phyloP scores from a whole-genome alignment of 92 coral and sea anemone genomes.

The Nematostella vectensis region DNA sequence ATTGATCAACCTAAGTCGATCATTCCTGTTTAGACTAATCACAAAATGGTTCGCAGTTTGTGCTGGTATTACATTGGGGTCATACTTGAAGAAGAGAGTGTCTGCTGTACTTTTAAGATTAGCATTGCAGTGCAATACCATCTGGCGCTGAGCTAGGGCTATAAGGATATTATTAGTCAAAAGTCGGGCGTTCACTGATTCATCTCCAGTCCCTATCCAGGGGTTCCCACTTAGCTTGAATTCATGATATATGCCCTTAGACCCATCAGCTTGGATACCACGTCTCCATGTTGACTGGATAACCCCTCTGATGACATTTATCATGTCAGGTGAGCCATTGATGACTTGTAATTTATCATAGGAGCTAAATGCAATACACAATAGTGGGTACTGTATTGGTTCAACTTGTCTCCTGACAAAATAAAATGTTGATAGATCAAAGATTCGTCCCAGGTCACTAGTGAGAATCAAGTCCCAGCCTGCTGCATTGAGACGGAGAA shows the following conservation, averaged over 20 bases:
- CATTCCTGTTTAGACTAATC: conserved; percentile 39
- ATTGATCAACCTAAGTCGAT: conserved; percentile 39
- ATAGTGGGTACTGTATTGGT: conserved; percentile 25
- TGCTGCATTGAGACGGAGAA: conserved; percentile 39
- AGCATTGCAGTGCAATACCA: conserved; percentile 22
- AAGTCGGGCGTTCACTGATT: conserved; percentile 33
- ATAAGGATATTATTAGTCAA: conserved; percentile 23
- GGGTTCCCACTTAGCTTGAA: conserved; percentile 42
- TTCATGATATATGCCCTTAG: conserved; percentile 21
- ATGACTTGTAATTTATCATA: conserved; percentile 46
- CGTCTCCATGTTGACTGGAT: conserved; percentile 30
- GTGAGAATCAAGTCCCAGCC: conserved; percentile 45
- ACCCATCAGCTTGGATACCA: conserved; percentile 34
- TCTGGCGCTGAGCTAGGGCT: conserved; percentile 39
- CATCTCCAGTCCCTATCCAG: conserved; percentile 27
- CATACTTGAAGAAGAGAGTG: conserved; percentile 24
- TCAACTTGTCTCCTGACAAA: conserved; percentile 28
- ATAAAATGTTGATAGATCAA: conserved; percentile 42
- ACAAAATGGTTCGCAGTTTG: conserved; percentile 14
- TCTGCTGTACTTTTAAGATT: conserved; percentile 40
- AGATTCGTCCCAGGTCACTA: conserved; percentile 25
- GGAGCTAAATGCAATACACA: conserved; percentile 49
- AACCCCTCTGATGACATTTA: conserved; percentile 28
- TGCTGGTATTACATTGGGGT: conserved; percentile 17
- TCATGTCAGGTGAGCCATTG: conserved; percentile 43